A percentile compares a stretch with the other conserved stretches of the same genome.
These are phyloP conservation scores for Druceiella hillmani DNA, from an alignment of 2,888 invertebrate genomes.

Conservation along the genomic window DNA sequence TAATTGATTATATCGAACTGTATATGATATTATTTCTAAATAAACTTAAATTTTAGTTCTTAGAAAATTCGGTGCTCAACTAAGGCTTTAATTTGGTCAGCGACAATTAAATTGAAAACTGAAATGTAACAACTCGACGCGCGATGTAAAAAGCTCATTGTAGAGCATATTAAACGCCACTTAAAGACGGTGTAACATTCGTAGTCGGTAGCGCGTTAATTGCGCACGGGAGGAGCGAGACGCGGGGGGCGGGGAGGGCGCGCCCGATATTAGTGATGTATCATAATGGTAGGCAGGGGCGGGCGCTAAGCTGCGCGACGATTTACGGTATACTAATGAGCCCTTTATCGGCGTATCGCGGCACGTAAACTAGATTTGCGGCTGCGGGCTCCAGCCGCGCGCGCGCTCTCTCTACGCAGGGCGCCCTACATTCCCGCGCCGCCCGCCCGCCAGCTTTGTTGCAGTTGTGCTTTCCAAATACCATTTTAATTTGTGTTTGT, in stretches of 20 bases:
- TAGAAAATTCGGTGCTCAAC: too few species aligned
- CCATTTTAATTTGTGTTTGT: too few species aligned
- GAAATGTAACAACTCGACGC: neutral
- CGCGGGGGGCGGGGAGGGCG: constrained; percentile 13
- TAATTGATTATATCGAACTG: too few species aligned
- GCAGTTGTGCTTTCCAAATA: too few species aligned
- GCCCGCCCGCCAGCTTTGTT: too few species aligned
- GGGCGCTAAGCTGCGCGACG: constrained; percentile 32
- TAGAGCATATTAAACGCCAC: neutral
- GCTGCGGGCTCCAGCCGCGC: constrained; percentile 31
- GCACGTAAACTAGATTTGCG: constrained; percentile 46
- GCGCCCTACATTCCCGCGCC: neutral
- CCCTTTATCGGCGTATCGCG: constrained; percentile 41
- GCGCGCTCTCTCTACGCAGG: neutral
- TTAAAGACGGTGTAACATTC: neutral
- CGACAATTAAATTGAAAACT: too few species aligned
- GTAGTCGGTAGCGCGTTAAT: neutral
- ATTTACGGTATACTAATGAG: constrained; percentile 47
- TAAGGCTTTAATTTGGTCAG: too few species aligned
- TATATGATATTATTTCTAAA: too few species aligned
- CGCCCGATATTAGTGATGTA: too few species aligned
- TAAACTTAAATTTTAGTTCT: too few species aligned
- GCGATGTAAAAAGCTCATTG: neutral
- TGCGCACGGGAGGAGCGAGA: constrained; percentile 4
- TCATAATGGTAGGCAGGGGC: too few species aligned